Base-by-base conservation (phyloP, 2,888 invertebrate genomes). In the Sminthurinus aureus region DNA sequence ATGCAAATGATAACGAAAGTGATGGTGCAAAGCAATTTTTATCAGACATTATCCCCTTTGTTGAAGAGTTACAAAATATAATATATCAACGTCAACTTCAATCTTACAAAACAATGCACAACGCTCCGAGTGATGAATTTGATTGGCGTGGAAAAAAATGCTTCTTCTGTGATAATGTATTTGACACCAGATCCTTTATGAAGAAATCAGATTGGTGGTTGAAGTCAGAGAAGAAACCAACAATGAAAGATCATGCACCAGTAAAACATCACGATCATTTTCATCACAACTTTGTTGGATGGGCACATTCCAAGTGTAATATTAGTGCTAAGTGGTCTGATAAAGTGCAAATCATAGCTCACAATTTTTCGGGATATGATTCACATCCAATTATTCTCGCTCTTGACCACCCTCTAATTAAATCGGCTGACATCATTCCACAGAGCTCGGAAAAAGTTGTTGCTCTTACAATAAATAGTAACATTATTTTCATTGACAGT, bases 261-360 rank as follows among this genome's bases (percentile, higher is more conserved):
- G 73, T 73, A 1, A 73, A 38, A 26, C 73, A 73, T 73, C 73
- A 73, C 26, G 73, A 73, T 22, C 50, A 26, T 26, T 73, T 26
- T 26, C 24, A 26, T 26, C 73, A 73, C 11, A 26, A 73, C 4
- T 73, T 73, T 38, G 26, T 73, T 13, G 73, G 73, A 12, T 26
- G 50, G 26, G 24, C 22, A 8, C 50, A 38, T 11, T 3, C 0
- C 13, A 1, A 24, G 0, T 73, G 73, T 26, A 73, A 73, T 73
- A 22, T 73, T 8, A n/a, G 3, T 26, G 73, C 9, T 9, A 73
- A 38, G 3, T 26, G 11, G 8, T 15, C 12, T 26, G 4, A 73
- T 38, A 38, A 3, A 38, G 26, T 73, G 11, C 73, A 22, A 15
- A 73, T 73, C 13, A 13, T 73, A 0, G 22, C 26, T 22, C 73